Evolutionary conservation across 2,888 invertebrate genomes (phyloP).

Genomic region (Helobdella robusta): DNA sequence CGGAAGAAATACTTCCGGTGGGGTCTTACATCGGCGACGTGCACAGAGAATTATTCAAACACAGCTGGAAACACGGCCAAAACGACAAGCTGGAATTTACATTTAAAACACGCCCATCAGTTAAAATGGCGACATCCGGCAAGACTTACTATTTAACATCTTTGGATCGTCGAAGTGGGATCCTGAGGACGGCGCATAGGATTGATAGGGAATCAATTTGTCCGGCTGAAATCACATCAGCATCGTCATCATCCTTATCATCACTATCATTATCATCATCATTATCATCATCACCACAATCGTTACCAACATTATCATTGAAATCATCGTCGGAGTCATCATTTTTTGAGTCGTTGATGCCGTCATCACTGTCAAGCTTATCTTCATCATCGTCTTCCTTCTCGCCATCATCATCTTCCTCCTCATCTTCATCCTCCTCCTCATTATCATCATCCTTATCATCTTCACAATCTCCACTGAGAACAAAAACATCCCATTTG

Average conservation of each 20-base stretch:
- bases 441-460: constrained; percentile 15
- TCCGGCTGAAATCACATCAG: not conserved
- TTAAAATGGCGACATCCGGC: not conserved
- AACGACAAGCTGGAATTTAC: not conserved
- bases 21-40: not conserved
- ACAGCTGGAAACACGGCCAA: not conserved
- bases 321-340: constrained; percentile 4
- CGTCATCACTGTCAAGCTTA: constrained; percentile 20
- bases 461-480: constrained; percentile 13
- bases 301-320: not conserved
- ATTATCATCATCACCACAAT: constrained; percentile 13
- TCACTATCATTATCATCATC: constrained; percentile 15
- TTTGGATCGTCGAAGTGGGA: not conserved
- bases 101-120: not conserved
- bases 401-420: constrained; percentile 27
- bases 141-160: not conserved
- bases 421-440: constrained; percentile 22
- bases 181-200: not conserved
- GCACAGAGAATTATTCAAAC: not conserved
- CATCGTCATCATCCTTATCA: not conserved
- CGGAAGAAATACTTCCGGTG: constrained; percentile 1
- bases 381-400: constrained; percentile 28
- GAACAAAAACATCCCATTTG: constrained; percentile 17
- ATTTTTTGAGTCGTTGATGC: no score
- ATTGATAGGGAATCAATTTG: not conserved